These are phyloP conservation scores for Camptogramma bilineatum DNA, from an alignment of 2,888 invertebrate species.

Conservation along the genomic window DNA sequence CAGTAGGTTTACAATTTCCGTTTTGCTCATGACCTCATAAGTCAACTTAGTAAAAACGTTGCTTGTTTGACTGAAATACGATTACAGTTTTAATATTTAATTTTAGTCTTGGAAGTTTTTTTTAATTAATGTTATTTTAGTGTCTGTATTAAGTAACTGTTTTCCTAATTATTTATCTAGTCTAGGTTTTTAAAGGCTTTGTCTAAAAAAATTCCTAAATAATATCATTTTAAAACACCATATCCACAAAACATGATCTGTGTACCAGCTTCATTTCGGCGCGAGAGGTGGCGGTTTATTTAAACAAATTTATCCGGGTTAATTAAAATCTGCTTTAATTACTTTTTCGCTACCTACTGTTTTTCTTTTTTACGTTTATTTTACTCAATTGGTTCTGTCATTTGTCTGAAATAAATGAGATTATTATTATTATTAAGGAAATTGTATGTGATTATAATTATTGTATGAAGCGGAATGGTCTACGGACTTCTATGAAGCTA, in stretches of 20 bases:
- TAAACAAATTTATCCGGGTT: constrained; percentile 64
- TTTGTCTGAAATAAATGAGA: too few species aligned
- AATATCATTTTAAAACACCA: background rate
- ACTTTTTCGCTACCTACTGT: constrained; percentile 52
- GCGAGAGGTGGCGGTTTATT: constrained; percentile 51
- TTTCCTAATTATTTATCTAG: too few species aligned
- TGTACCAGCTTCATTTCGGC: constrained; percentile 32
- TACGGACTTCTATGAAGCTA: too few species aligned
- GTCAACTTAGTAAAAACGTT: too few species aligned
- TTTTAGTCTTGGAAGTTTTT: too few species aligned
- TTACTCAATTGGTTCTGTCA: constrained; percentile 15
- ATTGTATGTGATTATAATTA: constrained; percentile 1
- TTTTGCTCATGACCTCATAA: too few species aligned
- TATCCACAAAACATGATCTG: constrained; percentile 29
- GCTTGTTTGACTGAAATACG: too few species aligned
- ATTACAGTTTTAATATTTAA: too few species aligned
- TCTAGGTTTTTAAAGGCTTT: background rate
- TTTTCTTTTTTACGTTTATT: constrained; percentile 44
- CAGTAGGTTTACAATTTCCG: too few species aligned
- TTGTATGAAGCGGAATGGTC: too few species aligned
- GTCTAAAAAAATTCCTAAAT: background rate
- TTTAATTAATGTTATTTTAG: too few species aligned
- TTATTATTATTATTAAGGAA: constrained; percentile 23
- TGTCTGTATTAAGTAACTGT: too few species aligned
- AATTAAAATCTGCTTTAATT: constrained; percentile 76